A percentile compares a stretch with the other conserved stretches of the same genome.
phyloP scores from a whole-genome alignment of 2,888 invertebrate species.

The Drosophila rubida region DNA sequence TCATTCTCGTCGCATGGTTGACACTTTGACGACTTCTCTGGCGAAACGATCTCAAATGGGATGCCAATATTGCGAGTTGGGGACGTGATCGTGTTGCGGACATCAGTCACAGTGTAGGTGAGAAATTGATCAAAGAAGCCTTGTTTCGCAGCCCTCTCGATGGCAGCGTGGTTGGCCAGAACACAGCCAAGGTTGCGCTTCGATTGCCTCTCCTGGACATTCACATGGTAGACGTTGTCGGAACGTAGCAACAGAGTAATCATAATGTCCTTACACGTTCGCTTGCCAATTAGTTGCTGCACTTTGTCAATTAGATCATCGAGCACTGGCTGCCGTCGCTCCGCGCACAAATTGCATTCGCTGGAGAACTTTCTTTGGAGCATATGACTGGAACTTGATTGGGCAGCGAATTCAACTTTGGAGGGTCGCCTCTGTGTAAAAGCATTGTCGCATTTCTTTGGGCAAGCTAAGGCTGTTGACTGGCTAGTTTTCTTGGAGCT shows the following conservation, averaged over 20 bases:
- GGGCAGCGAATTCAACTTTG: neutral
- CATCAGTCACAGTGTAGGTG: constrained; percentile 56
- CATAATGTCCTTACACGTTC: constrained; percentile 36
- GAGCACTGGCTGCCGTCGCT: constrained; percentile 12
- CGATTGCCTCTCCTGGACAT: constrained; percentile 46
- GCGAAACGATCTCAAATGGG: constrained; percentile 33
- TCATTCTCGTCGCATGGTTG: accelerated
- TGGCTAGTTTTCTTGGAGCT: neutral
- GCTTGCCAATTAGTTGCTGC: constrained; percentile 34
- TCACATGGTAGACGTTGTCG: constrained; percentile 73
- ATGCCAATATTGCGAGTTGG: constrained; percentile 22
- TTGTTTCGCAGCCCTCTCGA: constrained; percentile 45
- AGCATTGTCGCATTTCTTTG: neutral
- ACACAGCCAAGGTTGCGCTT: constrained; percentile 60
- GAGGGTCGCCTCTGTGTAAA: neutral
- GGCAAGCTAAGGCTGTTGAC: neutral
- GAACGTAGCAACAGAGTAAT: constrained; percentile 59
- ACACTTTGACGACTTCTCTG: neutral
- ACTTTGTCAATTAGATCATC: constrained; percentile 36
- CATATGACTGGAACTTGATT: neutral
- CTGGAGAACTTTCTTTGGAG: constrained; percentile 12
- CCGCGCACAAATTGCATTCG: constrained; percentile 46
- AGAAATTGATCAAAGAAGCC: constrained; percentile 58
- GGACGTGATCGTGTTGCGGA: constrained; percentile 19
- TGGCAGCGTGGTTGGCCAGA: constrained; percentile 60